Evolutionary conservation across 2,888 invertebrate species (phyloP).

Genomic region (Eulithis prunata): DNA sequence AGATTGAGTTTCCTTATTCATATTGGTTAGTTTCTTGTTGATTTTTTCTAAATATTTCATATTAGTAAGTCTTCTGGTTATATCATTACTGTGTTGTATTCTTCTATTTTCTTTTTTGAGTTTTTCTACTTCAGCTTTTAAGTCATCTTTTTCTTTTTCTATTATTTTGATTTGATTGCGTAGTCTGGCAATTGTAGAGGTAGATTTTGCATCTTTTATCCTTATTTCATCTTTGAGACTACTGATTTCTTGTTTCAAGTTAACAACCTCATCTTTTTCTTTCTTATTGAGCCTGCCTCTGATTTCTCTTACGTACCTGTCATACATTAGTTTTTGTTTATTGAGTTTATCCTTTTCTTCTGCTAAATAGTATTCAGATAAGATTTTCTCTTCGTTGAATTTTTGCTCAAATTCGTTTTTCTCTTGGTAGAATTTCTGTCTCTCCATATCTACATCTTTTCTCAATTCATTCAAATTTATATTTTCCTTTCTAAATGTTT

Average conservation of each 20-base stretch:
- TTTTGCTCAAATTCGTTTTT: conserved; percentile 84
- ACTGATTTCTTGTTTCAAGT: conserved; percentile 86
- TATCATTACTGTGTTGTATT: conserved; percentile 84
- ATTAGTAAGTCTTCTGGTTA: conserved; percentile 84
- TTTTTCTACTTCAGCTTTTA: conserved; percentile 87
- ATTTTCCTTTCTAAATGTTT: conserved; percentile 82
- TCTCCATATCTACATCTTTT: conserved; percentile 85
- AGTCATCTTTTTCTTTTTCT: conserved; percentile 87
- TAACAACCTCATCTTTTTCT: conserved; percentile 88
- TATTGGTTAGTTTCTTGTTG: conserved; percentile 82
- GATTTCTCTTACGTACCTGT: conserved; percentile 87
- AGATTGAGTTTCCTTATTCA: conserved; percentile 62
- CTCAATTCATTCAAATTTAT: conserved; percentile 79
- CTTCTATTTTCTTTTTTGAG: conserved; percentile 87
- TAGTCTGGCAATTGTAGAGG: conserved; percentile 88
- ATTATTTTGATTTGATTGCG: conserved; percentile 89
- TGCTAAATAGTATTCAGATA: conserved; percentile 86
- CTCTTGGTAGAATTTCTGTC: conserved; percentile 85
- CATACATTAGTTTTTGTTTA: conserved; percentile 87
- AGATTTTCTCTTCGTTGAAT: conserved; percentile 86
- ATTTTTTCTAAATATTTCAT: conserved; percentile 91
- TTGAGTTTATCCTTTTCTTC: conserved; percentile 88
- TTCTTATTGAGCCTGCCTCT: conserved; percentile 87
- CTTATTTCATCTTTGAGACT: conserved; percentile 87
- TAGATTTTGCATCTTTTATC: conserved; percentile 89